phyloP scores from a whole-genome alignment of 1,140 invertebrate genomes.

The Zaprionus davidi region DNA sequence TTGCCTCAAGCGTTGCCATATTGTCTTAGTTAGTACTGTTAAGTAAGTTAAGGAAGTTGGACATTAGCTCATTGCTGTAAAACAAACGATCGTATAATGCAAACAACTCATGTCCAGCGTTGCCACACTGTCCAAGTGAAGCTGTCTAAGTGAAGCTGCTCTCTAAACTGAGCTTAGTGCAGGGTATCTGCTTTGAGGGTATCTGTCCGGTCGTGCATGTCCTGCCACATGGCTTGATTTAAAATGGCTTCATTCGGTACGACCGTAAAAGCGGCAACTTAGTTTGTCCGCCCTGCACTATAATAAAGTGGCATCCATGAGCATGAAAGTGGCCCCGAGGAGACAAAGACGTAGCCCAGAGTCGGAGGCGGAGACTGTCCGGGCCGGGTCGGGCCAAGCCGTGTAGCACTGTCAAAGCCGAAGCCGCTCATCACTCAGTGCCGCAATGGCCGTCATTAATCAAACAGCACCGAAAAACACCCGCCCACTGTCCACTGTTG shows the following conservation, averaged over 20 bases:
- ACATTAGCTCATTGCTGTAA: slow-evolving; percentile 24
- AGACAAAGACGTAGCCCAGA: slow-evolving; percentile 1
- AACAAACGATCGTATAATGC: slow-evolving; percentile 2
- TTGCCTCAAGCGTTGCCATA: background rate
- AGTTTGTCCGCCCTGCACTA: slow-evolving; percentile 35
- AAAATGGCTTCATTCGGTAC: slow-evolving; percentile 37
- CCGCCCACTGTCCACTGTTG: slow-evolving; percentile 18
- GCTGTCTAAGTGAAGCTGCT: background rate
- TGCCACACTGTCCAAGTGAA: background rate
- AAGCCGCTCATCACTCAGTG: slow-evolving; percentile 53
- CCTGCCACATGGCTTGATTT: slow-evolving; percentile 19
- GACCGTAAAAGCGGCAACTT: slow-evolving; percentile 45
- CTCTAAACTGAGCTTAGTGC: background rate
- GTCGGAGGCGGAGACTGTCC: background rate
- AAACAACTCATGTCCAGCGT: background rate
- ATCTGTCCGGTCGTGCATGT: background rate
- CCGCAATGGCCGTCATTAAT: slow-evolving; percentile 75
- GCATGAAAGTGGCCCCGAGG: slow-evolving; percentile 46
- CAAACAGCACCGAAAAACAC: slow-evolving; percentile 60
- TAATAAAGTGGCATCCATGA: slow-evolving; percentile 60
- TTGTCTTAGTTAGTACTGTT: background rate
- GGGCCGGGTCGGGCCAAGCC: background rate
- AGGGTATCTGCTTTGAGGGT: background rate
- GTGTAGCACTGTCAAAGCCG: slow-evolving; percentile 40
- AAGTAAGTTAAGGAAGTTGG: background rate